Conservation (phyloP, 2,113 vertebrate species). For the Turdus rufiventris region DNA sequence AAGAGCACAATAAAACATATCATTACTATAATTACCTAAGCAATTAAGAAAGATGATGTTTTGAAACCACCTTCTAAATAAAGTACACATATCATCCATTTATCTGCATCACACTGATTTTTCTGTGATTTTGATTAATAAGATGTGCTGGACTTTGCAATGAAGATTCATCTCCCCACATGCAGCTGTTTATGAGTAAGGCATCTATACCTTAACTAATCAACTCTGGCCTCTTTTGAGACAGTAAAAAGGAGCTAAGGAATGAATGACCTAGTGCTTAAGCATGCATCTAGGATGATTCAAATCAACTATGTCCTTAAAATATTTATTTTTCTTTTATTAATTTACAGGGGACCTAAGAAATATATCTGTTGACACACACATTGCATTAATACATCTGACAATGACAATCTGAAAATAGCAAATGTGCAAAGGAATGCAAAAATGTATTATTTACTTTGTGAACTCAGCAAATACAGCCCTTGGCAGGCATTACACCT, state of each 20-base stretch:
- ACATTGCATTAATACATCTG: not conserved
- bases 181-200: not conserved
- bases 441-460: not conserved
- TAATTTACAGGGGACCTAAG: not conserved
- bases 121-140: not conserved
- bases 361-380: not conserved
- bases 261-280: not conserved
- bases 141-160: not conserved
- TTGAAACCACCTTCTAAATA: not conserved
- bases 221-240: not conserved
- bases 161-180: not conserved
- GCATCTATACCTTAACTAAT: not conserved
- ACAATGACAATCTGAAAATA: not conserved
- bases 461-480: not conserved
- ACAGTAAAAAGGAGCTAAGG: not conserved
- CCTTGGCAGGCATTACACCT: not conserved
- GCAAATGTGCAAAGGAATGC: not conserved
- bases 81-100: not conserved
- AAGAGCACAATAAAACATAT: not conserved
- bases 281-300: not conserved
- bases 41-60: not conserved
- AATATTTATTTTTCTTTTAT: not conserved
- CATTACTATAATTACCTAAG: slow-evolving; percentile 7
- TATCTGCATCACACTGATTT: not conserved
- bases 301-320: not conserved